Conservation (phyloP, 2,888 invertebrate genomes). For the Agonopterix alstromeriana region DNA sequence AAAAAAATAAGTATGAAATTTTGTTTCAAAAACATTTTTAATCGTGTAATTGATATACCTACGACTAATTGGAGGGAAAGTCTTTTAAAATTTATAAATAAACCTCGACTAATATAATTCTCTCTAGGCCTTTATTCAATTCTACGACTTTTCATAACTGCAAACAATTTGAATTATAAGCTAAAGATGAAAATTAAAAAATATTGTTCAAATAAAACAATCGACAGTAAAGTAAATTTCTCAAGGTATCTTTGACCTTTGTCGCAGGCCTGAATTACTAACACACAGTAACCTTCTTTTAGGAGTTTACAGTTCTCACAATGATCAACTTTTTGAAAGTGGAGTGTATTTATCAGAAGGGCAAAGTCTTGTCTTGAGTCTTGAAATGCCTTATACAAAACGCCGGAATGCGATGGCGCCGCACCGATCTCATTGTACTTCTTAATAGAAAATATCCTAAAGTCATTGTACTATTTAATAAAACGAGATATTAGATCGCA, state of each 20-base stretch:
- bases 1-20: neutral
- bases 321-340: constrained; percentile 14
- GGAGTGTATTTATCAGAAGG: constrained; percentile 17
- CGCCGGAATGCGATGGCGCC: constrained; percentile 20
- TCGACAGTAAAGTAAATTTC: constrained; percentile 25
- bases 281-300: constrained; percentile 18
- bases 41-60: too few species aligned
- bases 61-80: too few species aligned
- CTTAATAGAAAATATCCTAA: constrained; percentile 34
- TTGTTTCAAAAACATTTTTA: too few species aligned
- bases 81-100: too few species aligned
- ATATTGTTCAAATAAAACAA: constrained; percentile 12
- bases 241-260: constrained; percentile 40
- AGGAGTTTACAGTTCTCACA: constrained; percentile 27
- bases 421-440: constrained; percentile 5
- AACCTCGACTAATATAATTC: too few species aligned
- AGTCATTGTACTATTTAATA: constrained; percentile 47
- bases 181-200: too few species aligned
- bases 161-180: too few species aligned
- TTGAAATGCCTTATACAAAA: constrained; percentile 15
- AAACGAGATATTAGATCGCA: constrained; percentile 11
- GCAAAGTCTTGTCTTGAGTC: constrained; percentile 26
- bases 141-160: too few species aligned
- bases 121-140: too few species aligned
- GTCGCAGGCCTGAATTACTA: constrained; percentile 18